Conservation (phyloP, 2,888 invertebrate species). For the Pandemis corylana region DNA sequence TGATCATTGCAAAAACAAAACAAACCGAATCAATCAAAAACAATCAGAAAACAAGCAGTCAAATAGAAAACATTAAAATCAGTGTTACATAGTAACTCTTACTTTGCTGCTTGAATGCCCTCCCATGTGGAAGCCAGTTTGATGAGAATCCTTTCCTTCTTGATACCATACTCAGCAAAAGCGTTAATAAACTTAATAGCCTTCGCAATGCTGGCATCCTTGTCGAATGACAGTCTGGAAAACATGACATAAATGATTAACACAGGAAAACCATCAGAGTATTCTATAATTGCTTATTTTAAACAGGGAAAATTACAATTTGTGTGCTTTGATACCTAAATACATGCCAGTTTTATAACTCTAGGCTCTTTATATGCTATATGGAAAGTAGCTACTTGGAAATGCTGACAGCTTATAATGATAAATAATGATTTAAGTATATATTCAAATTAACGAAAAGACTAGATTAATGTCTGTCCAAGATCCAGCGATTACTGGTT, state of each 20-base stretch:
- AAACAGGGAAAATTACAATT: not conserved
- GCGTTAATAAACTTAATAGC: conserved; percentile 94
- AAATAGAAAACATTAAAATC: not conserved
- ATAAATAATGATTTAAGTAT: not conserved
- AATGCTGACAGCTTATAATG: not conserved
- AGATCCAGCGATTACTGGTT: too few relatives aligned
- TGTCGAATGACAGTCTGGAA: conserved; percentile 96
- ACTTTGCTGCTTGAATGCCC: conserved; percentile 99
- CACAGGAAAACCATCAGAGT: conserved; percentile 14
- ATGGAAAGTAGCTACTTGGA: not conserved
- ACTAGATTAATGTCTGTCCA: too few relatives aligned
- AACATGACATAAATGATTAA: conserved; percentile 24
- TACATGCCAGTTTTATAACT: not conserved
- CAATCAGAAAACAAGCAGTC: too few relatives aligned
- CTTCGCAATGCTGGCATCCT: conserved; percentile 94
- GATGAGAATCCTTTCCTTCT: conserved; percentile 97
- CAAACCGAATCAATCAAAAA: too few relatives aligned
- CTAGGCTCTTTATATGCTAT: not conserved
- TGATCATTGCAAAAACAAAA: not conserved
- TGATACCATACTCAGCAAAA: conserved; percentile 95
- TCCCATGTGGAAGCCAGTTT: conserved; percentile 99
- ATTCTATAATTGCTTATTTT: not conserved
- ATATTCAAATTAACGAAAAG: too few relatives aligned
- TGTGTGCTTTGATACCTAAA: not conserved
- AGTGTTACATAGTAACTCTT: conserved; percentile 53